phyloP scores from a whole-genome alignment of 2,888 invertebrate genomes.

The Caenorhabditis japonica region DNA sequence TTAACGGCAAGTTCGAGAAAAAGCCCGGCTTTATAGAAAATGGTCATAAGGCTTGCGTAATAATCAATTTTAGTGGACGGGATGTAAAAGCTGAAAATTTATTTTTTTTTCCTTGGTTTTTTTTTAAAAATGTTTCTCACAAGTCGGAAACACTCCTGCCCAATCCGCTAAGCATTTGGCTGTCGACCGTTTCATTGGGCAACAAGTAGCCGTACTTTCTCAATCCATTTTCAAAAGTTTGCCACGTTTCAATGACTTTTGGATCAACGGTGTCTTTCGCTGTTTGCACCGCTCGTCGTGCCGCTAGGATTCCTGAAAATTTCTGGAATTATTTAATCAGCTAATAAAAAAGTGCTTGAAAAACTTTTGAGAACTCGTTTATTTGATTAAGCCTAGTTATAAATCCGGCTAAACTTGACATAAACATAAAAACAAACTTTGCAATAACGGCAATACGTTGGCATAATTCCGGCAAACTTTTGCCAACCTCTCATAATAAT shows the following conservation, averaged over 20 bases:
- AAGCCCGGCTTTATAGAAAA: constrained; percentile 24
- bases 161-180: constrained; percentile 4
- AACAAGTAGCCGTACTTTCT: constrained; percentile 10
- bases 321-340: background rate
- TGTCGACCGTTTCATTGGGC: constrained; percentile 3
- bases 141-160: constrained; percentile 34
- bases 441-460: too few species aligned
- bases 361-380: too few species aligned
- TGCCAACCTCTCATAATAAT: too few species aligned
- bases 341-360: too few species aligned
- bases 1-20: constrained; percentile 41
- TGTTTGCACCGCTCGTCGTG: background rate
- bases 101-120: background rate
- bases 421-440: too few species aligned
- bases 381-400: too few species aligned
- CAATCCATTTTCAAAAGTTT: constrained; percentile 13
- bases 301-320: background rate
- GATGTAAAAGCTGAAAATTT: constrained; percentile 27
- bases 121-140: constrained; percentile 8
- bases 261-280: constrained; percentile 4
- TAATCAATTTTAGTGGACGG: constrained; percentile 17
- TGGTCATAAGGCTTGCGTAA: constrained; percentile 30
- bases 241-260: constrained; percentile 3
- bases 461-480: too few species aligned
- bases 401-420: too few species aligned